These are phyloP conservation scores for Corythornis cristatus DNA, from an alignment of 2,113 vertebrate genomes.

Conservation along the genomic window DNA sequence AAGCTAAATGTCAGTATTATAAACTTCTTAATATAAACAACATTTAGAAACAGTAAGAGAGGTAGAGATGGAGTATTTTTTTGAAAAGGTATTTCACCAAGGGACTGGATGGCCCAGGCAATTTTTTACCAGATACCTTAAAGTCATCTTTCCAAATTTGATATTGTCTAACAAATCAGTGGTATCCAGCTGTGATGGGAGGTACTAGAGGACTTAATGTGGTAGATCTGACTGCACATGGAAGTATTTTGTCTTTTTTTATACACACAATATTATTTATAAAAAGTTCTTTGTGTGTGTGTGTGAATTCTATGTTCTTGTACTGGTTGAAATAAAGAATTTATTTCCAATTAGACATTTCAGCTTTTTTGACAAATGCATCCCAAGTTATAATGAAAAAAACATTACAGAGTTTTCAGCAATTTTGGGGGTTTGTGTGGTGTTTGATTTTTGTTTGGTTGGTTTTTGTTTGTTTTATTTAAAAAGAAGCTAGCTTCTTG, in stretches of 20 bases:
- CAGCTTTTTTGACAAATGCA: background rate
- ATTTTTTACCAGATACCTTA: background rate
- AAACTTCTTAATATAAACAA: constrained; percentile 53
- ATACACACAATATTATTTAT: background rate
- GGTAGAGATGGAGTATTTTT: background rate
- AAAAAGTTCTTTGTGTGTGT: background rate
- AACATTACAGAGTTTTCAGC: background rate
- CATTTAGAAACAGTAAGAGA: constrained; percentile 8
- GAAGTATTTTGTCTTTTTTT: background rate
- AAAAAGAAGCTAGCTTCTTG: background rate
- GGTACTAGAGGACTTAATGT: background rate
- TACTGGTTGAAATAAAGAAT: background rate
- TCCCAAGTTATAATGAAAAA: background rate
- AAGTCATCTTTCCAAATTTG: constrained; percentile 5
- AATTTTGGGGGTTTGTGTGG: rapidly evolving
- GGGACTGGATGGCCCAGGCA: background rate
- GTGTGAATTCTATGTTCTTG: background rate
- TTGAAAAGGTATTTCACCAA: constrained; percentile 19
- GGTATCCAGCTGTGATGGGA: background rate
- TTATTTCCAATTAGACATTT: background rate
- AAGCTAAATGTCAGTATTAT: constrained; percentile 49
- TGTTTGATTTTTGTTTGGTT: background rate
- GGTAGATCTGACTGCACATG: background rate
- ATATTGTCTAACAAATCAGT: background rate
- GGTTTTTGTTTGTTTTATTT: background rate